phyloP scores from a whole-genome alignment of 2,797 vertebrate species.

The Zonotrichia albicollis region DNA sequence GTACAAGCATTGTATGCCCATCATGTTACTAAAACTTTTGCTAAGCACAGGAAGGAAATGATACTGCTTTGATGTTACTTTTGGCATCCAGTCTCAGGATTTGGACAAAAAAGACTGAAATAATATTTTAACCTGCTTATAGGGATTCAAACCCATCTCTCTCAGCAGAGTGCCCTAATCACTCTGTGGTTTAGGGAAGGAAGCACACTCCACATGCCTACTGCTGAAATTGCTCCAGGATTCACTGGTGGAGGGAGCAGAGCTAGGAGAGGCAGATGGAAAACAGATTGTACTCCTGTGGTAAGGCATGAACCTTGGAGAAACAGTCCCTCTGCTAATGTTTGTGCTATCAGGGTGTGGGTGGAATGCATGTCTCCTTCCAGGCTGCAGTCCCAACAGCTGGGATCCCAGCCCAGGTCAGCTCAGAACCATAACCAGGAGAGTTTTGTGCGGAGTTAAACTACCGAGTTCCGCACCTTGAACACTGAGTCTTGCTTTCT shows the following conservation, averaged over 20 bases:
- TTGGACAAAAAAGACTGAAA: constrained; percentile 17
- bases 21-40: constrained; percentile 3
- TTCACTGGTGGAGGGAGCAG: background rate
- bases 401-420: constrained; percentile 26
- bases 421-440: background rate
- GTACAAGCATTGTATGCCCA: background rate
- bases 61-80: constrained; percentile 40
- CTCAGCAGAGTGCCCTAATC: constrained; percentile 6
- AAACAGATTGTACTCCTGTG: constrained; percentile 48
- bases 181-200: constrained; percentile 3
- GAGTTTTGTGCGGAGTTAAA: background rate
- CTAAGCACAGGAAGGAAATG: constrained; percentile 28
- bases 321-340: constrained; percentile 37
- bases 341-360: constrained; percentile 1
- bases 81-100: background rate
- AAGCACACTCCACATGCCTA: constrained; percentile 33
- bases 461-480: background rate
- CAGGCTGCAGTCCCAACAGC: constrained; percentile 31
- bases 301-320: constrained; percentile 31
- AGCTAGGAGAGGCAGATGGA: constrained; percentile 19
- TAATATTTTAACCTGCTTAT: constrained; percentile 49
- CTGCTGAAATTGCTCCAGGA: constrained; percentile 35
- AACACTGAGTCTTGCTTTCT: background rate
- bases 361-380: constrained; percentile 35
- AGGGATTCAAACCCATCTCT: background rate